These are phyloP conservation scores for Ctenicera cuprea DNA, from an alignment of 2,888 invertebrate genomes.

Conservation along the genomic window DNA sequence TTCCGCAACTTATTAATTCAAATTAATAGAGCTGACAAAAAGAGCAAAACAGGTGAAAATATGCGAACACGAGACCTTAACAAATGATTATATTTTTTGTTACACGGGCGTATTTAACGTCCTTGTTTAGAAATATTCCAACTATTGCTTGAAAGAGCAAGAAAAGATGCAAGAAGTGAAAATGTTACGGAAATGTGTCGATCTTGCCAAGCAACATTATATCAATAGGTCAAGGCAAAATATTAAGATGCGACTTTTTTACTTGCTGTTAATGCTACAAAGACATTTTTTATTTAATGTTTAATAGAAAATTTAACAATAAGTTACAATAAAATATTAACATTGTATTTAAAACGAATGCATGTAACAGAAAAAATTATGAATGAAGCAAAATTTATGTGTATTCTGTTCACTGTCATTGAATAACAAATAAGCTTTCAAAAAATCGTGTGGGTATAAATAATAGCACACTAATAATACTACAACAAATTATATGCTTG, in stretches of 20 bases:
- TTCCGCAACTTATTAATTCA: slow-evolving; percentile 39
- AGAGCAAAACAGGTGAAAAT: slow-evolving; percentile 37
- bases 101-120: slow-evolving; percentile 43
- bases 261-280: slow-evolving; percentile 6
- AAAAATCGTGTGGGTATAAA: slow-evolving; percentile 9
- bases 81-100: slow-evolving; percentile 40
- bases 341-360: no score
- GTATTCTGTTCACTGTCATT: background rate
- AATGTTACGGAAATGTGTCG: slow-evolving; percentile 44
- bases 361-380: slow-evolving; percentile 11
- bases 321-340: background rate
- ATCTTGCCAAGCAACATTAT: slow-evolving; percentile 47
- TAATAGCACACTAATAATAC: slow-evolving; percentile 4
- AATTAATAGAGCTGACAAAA: slow-evolving; percentile 45
- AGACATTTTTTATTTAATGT: background rate
- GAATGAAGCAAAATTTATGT: slow-evolving; percentile 21
- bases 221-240: slow-evolving; percentile 53
- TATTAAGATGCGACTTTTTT: slow-evolving; percentile 44
- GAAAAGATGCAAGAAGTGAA: slow-evolving; percentile 40
- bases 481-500: background rate
- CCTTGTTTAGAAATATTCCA: slow-evolving; percentile 45
- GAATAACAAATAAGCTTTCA: slow-evolving; percentile 11
- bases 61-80: slow-evolving; percentile 43
- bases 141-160: slow-evolving; percentile 43
- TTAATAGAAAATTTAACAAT: background rate